Evolutionary conservation across 2,113 vertebrate species (phyloP), one percentile per base, ranked within the genome.

Genomic region (Cnemophilus loriae): DNA sequence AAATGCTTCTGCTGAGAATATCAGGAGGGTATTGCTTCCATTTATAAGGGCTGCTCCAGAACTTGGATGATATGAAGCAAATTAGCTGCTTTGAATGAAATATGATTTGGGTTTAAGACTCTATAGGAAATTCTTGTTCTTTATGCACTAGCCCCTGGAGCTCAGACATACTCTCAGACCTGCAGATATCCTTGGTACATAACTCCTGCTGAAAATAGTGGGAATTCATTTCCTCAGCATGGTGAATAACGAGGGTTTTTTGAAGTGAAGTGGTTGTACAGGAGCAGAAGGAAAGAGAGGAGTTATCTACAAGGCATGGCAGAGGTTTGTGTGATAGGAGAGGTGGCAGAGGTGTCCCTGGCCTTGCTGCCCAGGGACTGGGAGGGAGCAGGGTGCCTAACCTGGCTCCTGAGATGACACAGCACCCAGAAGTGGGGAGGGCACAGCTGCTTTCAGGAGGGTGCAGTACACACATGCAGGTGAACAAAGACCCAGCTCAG

Each of bases 1-100:
- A 89, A 92, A 87, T 61, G 21, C 55, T 95, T 81, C 90, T 96
- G 69, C 52, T 89, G 74, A 95, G 67, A 83, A 57, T 56, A 91
- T 37, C 73, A 47, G 71, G n/a, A 86, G 37, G 24, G 30, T 82
- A 89, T 90, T 3, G 0, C 53, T 94, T 92, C 83, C 70, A 70
- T 87, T 87, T 80, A 5, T 21, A 92, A 46, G 37, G 35, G 32
- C 50, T 96, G 68, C 33, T 94, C 75, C 90, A 94, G 52, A 89
- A 39, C 37, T 23, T 68, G 56, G 49, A 81, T 89, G 93, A 84
- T 52, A 61, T 16, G 70, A 42, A 93, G 46, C 17, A 92, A 93
- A 92, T 91, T 53, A 89, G 44, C 50, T 80, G 21, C 53, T 95
- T 67, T 94, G 74, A 80, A 89, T 87, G 57, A 95, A 92, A 89